Percentiles rank a stretch among this genome's conserved stretches.
Evolutionary conservation across 2,797 vertebrate species (phyloP).

Genomic region (Oceanodroma leucorhoa): DNA sequence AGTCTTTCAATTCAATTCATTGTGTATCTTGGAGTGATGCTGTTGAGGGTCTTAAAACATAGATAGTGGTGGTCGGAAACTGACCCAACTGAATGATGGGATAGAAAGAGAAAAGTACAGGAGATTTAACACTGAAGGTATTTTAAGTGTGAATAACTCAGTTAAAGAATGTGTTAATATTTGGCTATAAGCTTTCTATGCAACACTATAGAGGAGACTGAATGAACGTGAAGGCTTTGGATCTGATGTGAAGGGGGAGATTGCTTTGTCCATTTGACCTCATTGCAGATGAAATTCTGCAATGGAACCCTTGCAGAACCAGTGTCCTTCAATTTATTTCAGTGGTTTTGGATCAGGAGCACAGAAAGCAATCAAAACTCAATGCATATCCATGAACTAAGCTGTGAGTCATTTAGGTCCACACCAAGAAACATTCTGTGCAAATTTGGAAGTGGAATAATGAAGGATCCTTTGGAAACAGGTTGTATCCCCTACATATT

Average conservation of each 20-base stretch:
- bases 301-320: background rate
- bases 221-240: background rate
- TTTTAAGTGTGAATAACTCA: background rate
- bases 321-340: background rate
- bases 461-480: background rate
- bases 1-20: background rate
- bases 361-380: background rate
- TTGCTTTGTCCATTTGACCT: background rate
- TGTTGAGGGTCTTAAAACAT: background rate
- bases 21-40: background rate
- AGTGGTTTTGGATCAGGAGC: background rate
- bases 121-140: background rate
- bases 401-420: background rate
- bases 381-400: background rate
- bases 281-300: background rate
- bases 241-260: background rate
- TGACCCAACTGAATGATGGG: background rate
- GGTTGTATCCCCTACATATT: accelerated
- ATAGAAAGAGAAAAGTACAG: background rate
- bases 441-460: background rate
- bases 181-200: background rate
- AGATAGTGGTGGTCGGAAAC: background rate
- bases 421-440: background rate
- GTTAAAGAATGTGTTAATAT: background rate
- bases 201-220: background rate